Evolutionary conservation across 2,113 vertebrate species (phyloP).

Genomic region (Periophthalmus modestus): DNA sequence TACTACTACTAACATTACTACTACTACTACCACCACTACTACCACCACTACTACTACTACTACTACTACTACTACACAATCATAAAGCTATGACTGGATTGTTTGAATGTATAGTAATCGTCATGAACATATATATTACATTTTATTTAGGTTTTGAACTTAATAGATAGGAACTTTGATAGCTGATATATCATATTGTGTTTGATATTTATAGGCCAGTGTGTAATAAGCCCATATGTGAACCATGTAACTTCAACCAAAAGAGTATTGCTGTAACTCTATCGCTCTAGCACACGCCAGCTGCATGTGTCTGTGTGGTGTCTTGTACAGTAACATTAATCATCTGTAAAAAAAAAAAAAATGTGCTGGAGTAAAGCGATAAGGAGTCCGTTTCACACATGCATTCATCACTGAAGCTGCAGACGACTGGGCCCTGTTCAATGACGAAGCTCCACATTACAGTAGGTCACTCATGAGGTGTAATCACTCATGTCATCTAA

Average conservation of each 20-base stretch:
- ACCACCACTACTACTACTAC: too few relatives aligned
- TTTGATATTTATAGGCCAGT: too few relatives aligned
- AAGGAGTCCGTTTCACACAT: conserved; percentile 42
- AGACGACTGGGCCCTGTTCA: conserved; percentile 61
- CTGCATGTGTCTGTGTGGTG: background rate
- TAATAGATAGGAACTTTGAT: too few relatives aligned
- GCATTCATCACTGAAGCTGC: conserved; percentile 60
- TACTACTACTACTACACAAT: too few relatives aligned
- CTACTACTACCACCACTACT: too few relatives aligned
- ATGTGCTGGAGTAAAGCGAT: conserved; percentile 22
- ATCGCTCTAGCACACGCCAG: background rate
- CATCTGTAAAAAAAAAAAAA: conserved; percentile 10
- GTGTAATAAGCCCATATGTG: background rate
- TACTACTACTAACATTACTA: too few relatives aligned
- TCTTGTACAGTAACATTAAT: conserved; percentile 22
- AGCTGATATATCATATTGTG: too few relatives aligned
- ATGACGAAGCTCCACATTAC: conserved; percentile 51
- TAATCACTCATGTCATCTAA: conserved; percentile 69
- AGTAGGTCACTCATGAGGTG: conserved; percentile 60
- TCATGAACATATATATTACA: too few relatives aligned
- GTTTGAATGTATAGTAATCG: too few relatives aligned
- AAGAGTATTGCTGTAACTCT: background rate
- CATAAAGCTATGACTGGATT: too few relatives aligned
- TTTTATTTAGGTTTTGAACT: too few relatives aligned
- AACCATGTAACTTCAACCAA: background rate